phyloP scores from a whole-genome alignment of 2,888 invertebrate species.

The Tribolium freemani region DNA sequence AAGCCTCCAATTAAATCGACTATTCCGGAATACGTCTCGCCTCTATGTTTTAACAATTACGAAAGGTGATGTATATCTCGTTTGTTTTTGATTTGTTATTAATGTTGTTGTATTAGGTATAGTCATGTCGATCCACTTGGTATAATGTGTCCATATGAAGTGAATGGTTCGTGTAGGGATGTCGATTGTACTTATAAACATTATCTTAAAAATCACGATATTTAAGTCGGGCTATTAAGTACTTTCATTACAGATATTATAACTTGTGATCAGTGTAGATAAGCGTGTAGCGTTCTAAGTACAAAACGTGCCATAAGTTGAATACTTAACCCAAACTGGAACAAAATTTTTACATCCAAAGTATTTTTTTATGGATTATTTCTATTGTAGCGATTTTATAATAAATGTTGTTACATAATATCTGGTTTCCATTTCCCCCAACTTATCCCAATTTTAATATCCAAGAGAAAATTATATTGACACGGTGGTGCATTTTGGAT shows the following conservation, averaged over 20 bases:
- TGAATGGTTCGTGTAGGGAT: constrained; percentile 65
- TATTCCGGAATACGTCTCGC: constrained; percentile 62
- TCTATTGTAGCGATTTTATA: constrained; percentile 22
- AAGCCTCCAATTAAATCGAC: constrained; percentile 16
- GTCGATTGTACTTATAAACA: constrained; percentile 64
- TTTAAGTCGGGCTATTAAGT: background rate
- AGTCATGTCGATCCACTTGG: constrained; percentile 59
- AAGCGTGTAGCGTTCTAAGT: constrained; percentile 26
- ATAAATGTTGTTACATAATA: constrained; percentile 8
- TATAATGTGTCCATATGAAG: constrained; percentile 65
- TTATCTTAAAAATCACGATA: constrained; percentile 35
- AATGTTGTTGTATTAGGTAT: constrained; percentile 46
- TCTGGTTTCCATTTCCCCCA: background rate
- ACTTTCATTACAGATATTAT: background rate
- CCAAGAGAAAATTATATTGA: no score
- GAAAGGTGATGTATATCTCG: constrained; percentile 54
- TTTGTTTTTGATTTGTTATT: background rate
- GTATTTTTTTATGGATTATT: constrained; percentile 26
- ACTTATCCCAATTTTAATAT: background rate
- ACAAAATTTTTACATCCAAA: constrained; percentile 28
- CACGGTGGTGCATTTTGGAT: no score
- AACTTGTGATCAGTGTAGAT: constrained; percentile 27
- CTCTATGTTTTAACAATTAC: constrained; percentile 55
- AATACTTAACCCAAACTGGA: background rate
- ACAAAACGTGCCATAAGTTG: constrained; percentile 40